Percentiles rank a stretch among this genome's conserved stretches.
phyloP scores from a whole-genome alignment of 2,888 invertebrate species.

The Monopis laevigella region DNA sequence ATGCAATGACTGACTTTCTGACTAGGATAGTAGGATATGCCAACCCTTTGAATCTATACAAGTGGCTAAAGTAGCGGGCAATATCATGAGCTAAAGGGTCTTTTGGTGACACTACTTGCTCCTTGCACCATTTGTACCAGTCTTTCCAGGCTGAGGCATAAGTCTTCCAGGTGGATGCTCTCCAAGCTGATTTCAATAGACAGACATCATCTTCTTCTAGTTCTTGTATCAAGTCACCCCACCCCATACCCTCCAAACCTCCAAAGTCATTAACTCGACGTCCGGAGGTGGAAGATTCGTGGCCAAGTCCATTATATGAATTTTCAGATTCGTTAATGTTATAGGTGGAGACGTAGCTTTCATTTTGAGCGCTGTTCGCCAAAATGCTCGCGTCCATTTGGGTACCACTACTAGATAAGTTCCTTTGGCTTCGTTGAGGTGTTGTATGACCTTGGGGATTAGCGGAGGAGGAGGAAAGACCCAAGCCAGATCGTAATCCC shows the following conservation, averaged over 20 bases:
- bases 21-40: conserved; percentile 23
- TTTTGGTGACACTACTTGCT: not conserved
- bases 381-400: conserved; percentile 15
- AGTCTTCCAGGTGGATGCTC: conserved; percentile 18
- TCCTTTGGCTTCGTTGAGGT: conserved; percentile 16
- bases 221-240: conserved; percentile 14
- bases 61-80: no score
- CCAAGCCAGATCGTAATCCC: conserved; percentile 22
- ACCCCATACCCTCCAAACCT: conserved; percentile 21
- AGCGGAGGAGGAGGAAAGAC: conserved; percentile 22
- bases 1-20: conserved; percentile 22
- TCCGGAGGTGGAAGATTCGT: conserved; percentile 14
- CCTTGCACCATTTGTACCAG: conserved; percentile 13
- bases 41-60: conserved; percentile 17
- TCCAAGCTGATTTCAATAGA: conserved; percentile 17
- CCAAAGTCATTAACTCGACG: conserved; percentile 16
- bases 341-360: conserved; percentile 16
- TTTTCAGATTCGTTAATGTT: no score
- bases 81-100: not conserved
- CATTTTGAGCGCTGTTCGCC: conserved; percentile 8
- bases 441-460: no score
- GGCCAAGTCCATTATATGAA: no score
- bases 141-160: conserved; percentile 18
- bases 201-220: conserved; percentile 14
- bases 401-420: no score